Evolutionary conservation across 2,113 vertebrate genomes (phyloP).

Genomic region (Kobus ellipsiprymnus): DNA sequence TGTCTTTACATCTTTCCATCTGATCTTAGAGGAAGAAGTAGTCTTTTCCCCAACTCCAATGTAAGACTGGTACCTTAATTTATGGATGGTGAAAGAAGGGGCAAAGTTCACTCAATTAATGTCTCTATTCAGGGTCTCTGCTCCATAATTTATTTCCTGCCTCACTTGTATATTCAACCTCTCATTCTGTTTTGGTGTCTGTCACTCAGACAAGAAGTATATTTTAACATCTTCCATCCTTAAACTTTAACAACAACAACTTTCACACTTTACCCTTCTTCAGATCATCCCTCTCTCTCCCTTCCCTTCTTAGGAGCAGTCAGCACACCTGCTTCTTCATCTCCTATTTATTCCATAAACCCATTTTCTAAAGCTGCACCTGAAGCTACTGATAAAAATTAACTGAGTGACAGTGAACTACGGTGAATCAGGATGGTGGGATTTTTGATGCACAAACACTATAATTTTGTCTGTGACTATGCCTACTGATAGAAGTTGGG

Average conservation of each 20-base stretch:
- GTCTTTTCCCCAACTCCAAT: neutral
- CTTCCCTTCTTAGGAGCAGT: neutral
- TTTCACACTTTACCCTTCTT: constrained; percentile 1
- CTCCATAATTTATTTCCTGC: neutral
- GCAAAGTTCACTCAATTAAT: neutral
- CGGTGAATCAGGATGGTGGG: neutral
- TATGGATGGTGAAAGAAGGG: neutral
- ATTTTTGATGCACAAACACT: neutral
- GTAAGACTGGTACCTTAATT: neutral
- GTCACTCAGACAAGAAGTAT: neutral
- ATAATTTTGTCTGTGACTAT: neutral
- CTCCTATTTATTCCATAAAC: neutral
- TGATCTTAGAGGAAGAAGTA: neutral
- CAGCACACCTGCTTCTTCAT: neutral
- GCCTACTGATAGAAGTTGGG: neutral
- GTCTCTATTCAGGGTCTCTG: neutral
- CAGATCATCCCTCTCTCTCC: neutral
- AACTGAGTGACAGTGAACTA: neutral
- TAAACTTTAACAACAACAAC: neutral
- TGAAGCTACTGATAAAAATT: neutral
- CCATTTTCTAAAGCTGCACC: neutral
- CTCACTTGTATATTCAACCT: neutral
- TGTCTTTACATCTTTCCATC: neutral
- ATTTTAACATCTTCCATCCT: neutral
- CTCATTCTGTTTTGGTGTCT: neutral